Evolutionary conservation across 2,113 vertebrate species (phyloP).

Genomic region (Pterophyllum scalare): DNA sequence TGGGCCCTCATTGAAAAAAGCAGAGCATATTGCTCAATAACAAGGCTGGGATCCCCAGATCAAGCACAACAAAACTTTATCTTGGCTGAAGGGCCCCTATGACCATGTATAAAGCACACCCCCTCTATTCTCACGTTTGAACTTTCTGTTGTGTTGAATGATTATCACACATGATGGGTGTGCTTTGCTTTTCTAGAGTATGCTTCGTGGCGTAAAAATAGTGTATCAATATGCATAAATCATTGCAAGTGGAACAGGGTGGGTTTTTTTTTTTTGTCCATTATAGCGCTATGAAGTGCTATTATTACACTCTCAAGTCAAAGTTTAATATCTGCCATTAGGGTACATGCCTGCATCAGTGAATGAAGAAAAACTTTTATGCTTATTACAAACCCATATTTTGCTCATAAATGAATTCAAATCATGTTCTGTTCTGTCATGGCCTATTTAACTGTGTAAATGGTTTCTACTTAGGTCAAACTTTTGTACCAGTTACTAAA

Average conservation of each 20-base stretch:
- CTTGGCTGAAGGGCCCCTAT: constrained; percentile 31
- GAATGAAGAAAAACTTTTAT: not conserved
- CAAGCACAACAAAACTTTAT: constrained; percentile 48
- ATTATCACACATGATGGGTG: constrained; percentile 4
- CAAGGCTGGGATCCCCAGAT: constrained; percentile 40
- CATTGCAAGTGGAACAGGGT: not conserved
- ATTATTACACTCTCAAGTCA: not conserved
- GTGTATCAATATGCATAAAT: not conserved
- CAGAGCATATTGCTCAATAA: constrained; percentile 60
- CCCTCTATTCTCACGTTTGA: constrained; percentile 30
- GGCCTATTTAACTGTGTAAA: too few species aligned
- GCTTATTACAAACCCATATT: too few species aligned
- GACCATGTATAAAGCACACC: constrained; percentile 10
- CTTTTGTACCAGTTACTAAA: not conserved
- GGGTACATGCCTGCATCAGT: not conserved
- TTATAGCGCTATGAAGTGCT: not conserved
- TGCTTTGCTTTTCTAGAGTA: not conserved
- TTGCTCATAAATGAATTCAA: too few species aligned
- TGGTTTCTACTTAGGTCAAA: not conserved
- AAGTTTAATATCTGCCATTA: not conserved
- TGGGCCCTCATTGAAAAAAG: constrained; percentile 50
- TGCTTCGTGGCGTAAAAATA: not conserved
- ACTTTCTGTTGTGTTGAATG: constrained; percentile 18
- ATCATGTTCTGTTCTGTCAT: too few species aligned
- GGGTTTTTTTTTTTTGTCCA: not conserved